Conservation (phyloP, 1,140 invertebrate species). For the Drosophila busckii region DNA sequence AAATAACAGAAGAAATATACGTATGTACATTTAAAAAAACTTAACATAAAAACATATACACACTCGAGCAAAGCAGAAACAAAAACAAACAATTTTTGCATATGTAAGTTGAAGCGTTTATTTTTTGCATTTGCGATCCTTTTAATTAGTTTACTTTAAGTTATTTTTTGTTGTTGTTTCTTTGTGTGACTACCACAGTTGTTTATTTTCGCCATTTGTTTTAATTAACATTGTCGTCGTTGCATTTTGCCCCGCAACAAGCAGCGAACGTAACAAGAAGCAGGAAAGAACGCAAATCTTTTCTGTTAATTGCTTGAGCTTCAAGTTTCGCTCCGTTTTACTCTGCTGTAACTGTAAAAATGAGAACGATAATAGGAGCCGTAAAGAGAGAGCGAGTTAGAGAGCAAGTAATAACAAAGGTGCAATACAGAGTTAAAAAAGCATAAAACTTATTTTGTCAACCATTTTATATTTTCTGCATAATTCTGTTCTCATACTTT, state of each 20-base stretch:
- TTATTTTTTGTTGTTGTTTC: constrained; percentile 32
- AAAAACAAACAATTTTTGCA: constrained; percentile 53
- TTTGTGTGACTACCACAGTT: constrained; percentile 18
- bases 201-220: constrained; percentile 68
- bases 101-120: constrained; percentile 66
- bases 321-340: constrained; percentile 37
- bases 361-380: constrained; percentile 8
- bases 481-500: too few relatives aligned
- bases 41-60: constrained; percentile 3
- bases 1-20: constrained; percentile 18
- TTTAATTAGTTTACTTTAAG: constrained; percentile 65
- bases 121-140: constrained; percentile 48
- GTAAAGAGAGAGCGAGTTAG: not conserved
- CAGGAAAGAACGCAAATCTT: constrained; percentile 35
- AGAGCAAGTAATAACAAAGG: too few relatives aligned
- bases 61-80: constrained; percentile 18
- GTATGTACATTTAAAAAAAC: not conserved
- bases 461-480: too few relatives aligned
- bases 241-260: constrained; percentile 1
- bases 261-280: constrained; percentile 18
- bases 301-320: constrained; percentile 39
- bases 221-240: constrained; percentile 45
- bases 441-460: too few relatives aligned
- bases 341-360: too few relatives aligned
- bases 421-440: too few relatives aligned